Evolutionary conservation across 2,797 vertebrate genomes (phyloP).

Genomic region (Kryptolebias ocellatus): DNA sequence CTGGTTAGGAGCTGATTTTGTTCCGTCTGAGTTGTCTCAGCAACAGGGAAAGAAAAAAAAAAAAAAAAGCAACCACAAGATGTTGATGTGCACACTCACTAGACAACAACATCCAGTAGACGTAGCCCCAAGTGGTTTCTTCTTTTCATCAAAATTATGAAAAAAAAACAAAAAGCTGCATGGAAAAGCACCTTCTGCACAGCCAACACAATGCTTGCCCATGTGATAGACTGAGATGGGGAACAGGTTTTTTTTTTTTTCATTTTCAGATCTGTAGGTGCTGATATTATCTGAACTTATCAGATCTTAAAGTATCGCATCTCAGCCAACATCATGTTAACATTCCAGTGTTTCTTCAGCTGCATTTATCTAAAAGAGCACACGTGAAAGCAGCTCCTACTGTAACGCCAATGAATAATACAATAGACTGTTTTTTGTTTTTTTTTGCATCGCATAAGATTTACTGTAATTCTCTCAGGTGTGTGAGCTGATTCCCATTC

Average conservation of each 20-base stretch:
- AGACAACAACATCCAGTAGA: background rate
- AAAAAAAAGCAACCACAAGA: constrained; percentile 8
- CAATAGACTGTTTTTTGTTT: background rate
- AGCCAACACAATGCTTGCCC: constrained; percentile 2
- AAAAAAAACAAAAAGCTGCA: constrained; percentile 2
- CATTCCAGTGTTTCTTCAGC: constrained; percentile 2
- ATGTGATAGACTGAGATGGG: no score
- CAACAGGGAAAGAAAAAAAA: background rate
- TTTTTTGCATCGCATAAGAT: background rate
- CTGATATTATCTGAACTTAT: constrained; percentile 27
- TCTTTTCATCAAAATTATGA: constrained; percentile 1
- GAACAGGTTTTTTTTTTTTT: no score
- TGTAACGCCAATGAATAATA: constrained; percentile 3
- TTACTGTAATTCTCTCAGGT: constrained; percentile 15
- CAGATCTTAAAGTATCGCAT: constrained; percentile 32
- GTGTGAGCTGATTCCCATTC: constrained; percentile 26
- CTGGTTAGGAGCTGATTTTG: constrained; percentile 24
- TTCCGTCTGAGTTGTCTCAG: background rate
- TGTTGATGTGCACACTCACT: background rate
- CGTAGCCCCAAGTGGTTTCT: background rate
- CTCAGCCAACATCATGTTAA: constrained; percentile 10
- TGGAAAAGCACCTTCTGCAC: background rate
- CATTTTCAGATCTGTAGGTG: no score
- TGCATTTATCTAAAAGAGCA: background rate
- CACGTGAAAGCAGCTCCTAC: background rate